Evolutionary conservation across 2,113 vertebrate genomes (phyloP).

Genomic region (Dendrocopos noguchii): DNA sequence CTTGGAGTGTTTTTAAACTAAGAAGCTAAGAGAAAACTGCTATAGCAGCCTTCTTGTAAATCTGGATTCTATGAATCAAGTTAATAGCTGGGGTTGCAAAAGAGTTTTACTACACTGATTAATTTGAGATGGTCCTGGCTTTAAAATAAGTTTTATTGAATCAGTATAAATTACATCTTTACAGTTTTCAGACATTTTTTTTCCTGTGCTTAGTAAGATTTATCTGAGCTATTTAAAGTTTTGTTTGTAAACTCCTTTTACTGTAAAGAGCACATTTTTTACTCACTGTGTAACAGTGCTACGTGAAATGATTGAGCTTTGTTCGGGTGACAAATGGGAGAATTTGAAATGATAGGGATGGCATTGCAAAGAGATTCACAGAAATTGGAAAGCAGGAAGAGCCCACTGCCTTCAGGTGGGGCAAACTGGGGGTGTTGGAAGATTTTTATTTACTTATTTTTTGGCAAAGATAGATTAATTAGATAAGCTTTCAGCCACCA

Average conservation of each 20-base stretch:
- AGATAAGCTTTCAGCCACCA: not conserved
- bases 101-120: not conserved
- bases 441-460: not conserved
- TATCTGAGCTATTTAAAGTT: not conserved
- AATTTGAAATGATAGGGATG: not conserved
- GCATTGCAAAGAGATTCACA: not conserved
- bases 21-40: not conserved
- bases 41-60: not conserved
- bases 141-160: not conserved
- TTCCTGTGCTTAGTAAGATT: not conserved
- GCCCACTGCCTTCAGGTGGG: not conserved
- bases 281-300: not conserved
- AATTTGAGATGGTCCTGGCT: not conserved
- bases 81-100: not conserved
- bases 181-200: not conserved
- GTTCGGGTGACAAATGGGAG: not conserved
- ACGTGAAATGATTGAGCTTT: not conserved
- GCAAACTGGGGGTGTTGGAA: not conserved
- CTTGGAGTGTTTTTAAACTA: not conserved
- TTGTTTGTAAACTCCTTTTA: not conserved
- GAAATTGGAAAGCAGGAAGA: not conserved
- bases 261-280: not conserved
- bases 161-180: not conserved
- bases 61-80: not conserved
- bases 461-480: not conserved